Percentiles rank a stretch among this genome's conserved stretches.
phyloP scores from a whole-genome alignment of 1,140 invertebrate species.

The Harlomillsia oculata region DNA sequence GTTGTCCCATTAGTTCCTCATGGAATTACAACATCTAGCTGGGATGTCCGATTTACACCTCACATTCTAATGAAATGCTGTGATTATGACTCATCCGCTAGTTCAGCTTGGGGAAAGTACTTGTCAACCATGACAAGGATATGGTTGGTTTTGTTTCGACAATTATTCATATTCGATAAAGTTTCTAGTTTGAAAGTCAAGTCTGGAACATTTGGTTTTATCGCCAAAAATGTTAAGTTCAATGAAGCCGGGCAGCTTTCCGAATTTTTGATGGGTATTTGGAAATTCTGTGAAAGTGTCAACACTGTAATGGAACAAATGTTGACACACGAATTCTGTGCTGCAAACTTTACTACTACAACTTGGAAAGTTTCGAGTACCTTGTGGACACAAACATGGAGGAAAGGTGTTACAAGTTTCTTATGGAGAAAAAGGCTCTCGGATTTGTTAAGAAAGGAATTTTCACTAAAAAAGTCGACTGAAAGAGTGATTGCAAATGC shows the following conservation, averaged over 20 bases:
- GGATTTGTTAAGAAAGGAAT: constrained; percentile 6
- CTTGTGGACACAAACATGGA: constrained; percentile 15
- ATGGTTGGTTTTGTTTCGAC: too few relatives aligned
- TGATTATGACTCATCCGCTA: too few relatives aligned
- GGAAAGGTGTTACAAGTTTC: constrained; percentile 6
- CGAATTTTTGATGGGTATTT: constrained; percentile 8
- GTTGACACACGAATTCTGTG: too few relatives aligned
- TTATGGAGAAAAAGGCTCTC: constrained; percentile 22
- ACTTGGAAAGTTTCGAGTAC: background rate
- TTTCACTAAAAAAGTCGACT: constrained; percentile 4
- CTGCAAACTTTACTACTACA: background rate
- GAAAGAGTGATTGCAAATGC: constrained; percentile 26
- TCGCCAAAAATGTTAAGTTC: constrained; percentile 1
- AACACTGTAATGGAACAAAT: background rate
- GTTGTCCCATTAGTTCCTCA: too few relatives aligned
- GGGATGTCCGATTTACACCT: too few relatives aligned
- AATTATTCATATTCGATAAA: background rate
- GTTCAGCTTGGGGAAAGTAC: too few relatives aligned
- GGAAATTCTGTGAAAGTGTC: background rate
- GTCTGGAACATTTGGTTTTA: constrained; percentile 13
- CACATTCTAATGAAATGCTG: too few relatives aligned
- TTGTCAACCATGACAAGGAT: too few relatives aligned
- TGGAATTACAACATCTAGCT: too few relatives aligned
- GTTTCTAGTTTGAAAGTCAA: too few relatives aligned
- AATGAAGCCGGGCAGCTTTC: too few relatives aligned